Evolutionary conservation across 2,888 invertebrate genomes (phyloP), one percentile per base, ranked within the genome.

Genomic region (Ennomos quercinarius): DNA sequence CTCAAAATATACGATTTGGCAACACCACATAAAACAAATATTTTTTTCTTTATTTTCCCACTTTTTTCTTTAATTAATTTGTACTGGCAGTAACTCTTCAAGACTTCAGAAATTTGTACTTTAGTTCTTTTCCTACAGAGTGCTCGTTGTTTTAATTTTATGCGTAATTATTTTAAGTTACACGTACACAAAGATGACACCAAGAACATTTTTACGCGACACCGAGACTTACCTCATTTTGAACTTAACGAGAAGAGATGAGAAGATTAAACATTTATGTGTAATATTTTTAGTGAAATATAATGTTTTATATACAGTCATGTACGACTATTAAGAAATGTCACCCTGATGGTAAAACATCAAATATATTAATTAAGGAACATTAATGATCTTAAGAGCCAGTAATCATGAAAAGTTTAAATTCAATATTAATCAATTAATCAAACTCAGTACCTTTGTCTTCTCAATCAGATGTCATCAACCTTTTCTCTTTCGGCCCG

Each of bases 91-190:
- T 91, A 87, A 83, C 75, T 78, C 67, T 75, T 84, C 83, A 87
- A 91, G 87, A 90, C 91, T 89, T 91, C 78, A 78, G 80, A 81
- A 87, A 88, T 93, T 93, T 93, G 93, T 93, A 93, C 93, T 93
- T 85, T 92, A 86, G 84, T 72, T 81, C 80, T 76, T 78, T 81
- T 73, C 55, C 55, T 77, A 74, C 77, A 82, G 76, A 85, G 87
- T 85, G 88, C 90, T 91, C 90, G 81, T 88, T 88, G 83, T 81
- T 74, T 79, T 76, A 73, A 71, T 65, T 68, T 61, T 64, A 66
- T 72, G 74, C 73, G 70, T 70, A 57, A 64, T 66, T 61, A 61
- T 68, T 63, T 68, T 70, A 11, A 76, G 71, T 73, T 71, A 72
- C 68, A 84, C 78, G 79, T 81, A 88, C 80, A 85, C 79, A 79